These are phyloP conservation scores for Antrozous pallidus DNA, from an alignment of 2,797 vertebrate genomes.

Conservation along the genomic window DNA sequence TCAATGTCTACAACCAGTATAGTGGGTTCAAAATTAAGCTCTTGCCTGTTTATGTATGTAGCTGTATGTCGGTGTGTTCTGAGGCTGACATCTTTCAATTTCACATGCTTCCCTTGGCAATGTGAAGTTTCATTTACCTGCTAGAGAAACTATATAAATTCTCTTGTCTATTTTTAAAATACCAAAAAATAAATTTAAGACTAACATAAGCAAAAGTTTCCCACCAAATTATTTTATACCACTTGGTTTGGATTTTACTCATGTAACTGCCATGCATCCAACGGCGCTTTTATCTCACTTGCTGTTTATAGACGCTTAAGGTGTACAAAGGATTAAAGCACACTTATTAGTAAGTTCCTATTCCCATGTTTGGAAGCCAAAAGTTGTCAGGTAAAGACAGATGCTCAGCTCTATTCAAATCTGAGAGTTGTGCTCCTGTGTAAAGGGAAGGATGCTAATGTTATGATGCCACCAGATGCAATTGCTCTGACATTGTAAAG, in stretches of 20 bases:
- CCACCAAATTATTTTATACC: background rate
- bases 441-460: slow-evolving; percentile 8
- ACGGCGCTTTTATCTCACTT: too few species aligned
- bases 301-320: too few species aligned
- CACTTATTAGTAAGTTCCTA: background rate
- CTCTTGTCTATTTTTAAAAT: slow-evolving; percentile 38
- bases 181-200: background rate
- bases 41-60: background rate
- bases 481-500: background rate
- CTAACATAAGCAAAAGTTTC: background rate
- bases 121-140: background rate
- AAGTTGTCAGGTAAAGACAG: slow-evolving; percentile 39
- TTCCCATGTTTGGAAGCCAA: slow-evolving; percentile 29
- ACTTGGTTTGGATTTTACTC: slow-evolving; percentile 12
- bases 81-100: slow-evolving; percentile 7
- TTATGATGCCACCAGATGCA: background rate
- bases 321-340: background rate
- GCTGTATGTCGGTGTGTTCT: background rate
- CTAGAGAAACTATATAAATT: background rate
- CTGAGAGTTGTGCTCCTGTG: background rate
- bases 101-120: slow-evolving; percentile 6
- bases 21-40: background rate
- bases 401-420: background rate
- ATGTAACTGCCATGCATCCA: too few species aligned
- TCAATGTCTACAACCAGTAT: background rate